Base-by-base conservation (phyloP, 92 coral and sea anemone species). In the Galaxea fascicularis region DNA sequence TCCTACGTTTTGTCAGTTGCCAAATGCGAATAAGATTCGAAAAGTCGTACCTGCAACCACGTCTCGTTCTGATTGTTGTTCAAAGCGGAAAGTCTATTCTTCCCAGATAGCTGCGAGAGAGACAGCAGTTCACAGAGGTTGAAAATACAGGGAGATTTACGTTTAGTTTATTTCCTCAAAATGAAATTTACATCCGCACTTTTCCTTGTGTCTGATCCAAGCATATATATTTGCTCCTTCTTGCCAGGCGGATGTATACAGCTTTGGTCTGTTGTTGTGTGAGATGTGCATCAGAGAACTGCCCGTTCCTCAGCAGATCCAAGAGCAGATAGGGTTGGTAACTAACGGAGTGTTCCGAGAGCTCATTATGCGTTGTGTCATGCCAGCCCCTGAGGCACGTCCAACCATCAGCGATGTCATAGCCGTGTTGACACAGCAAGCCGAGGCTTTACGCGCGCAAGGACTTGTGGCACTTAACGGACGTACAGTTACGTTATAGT, bases 201-300 rank as follows among this genome's bases (percentile, higher is more conserved):
- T 54, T 24, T 8, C 1, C 35, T 0, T 44, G n/a, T 26, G 26
- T 41, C 35, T 7, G 0, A 3, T 26, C 31, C 25, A 0, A 44
- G 12, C 18, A 13, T 21, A 18, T 35, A 16, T 76, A 31, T 14
- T 57, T 51, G 30, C 14, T 25, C 14, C 57, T 83, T 73, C 18
- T 30, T 49, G 14, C 47, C 78, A 96, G 98, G 95, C 91, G 59
- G 98, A 96, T 77, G 95, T 96, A 24, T 96, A 88, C 90, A 96
- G 98, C 69, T 96, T 92, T 71, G 98, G 98, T 14, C 66, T 96
- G 41, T 92, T 96, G 16, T 75, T 96, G 72, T 94, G 98, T 51
- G 98, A 96, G 78, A 89, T 96, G 96, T 96, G 98, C 71, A 87
- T 92, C 79, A 92, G 98, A 28, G 98, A 96, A 71, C 90, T 96